phyloP scores from a whole-genome alignment of 1,140 invertebrate genomes.

The Macrostomum lignano region DNA sequence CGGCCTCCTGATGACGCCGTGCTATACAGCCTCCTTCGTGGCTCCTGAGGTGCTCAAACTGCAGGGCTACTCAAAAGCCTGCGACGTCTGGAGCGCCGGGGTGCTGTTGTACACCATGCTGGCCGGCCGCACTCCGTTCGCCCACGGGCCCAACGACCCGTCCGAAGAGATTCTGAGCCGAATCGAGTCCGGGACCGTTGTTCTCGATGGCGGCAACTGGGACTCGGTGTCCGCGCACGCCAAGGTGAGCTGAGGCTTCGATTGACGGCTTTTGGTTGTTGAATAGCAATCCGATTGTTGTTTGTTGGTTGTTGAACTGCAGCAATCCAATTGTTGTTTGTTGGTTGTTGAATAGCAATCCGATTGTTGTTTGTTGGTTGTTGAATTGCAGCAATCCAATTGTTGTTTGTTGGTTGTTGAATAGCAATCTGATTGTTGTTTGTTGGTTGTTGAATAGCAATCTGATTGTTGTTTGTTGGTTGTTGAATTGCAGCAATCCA shows the following conservation, averaged over 20 bases:
- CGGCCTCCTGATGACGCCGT: conserved; percentile 89
- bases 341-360: too few relatives aligned
- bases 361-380: too few relatives aligned
- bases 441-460: too few relatives aligned
- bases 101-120: conserved; percentile 84
- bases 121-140: conserved; percentile 78
- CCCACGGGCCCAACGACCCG: conserved; percentile 58
- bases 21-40: conserved; percentile 93
- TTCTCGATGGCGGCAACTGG: conserved; percentile 45
- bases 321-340: too few relatives aligned
- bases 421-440: too few relatives aligned
- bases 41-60: conserved; percentile 86
- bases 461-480: too few relatives aligned
- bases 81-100: conserved; percentile 92
- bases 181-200: conserved; percentile 61
- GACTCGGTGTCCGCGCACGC: conserved; percentile 44
- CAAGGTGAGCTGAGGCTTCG: conserved; percentile 39
- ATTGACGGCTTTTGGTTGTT: too few relatives aligned
- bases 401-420: too few relatives aligned
- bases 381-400: too few relatives aligned
- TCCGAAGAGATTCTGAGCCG: conserved; percentile 60
- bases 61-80: conserved; percentile 86
- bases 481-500: too few relatives aligned
- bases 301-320: too few relatives aligned
- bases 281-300: too few relatives aligned